Base-by-base conservation (phyloP, 2,888 invertebrate species). In the Nycteola revayana region DNA sequence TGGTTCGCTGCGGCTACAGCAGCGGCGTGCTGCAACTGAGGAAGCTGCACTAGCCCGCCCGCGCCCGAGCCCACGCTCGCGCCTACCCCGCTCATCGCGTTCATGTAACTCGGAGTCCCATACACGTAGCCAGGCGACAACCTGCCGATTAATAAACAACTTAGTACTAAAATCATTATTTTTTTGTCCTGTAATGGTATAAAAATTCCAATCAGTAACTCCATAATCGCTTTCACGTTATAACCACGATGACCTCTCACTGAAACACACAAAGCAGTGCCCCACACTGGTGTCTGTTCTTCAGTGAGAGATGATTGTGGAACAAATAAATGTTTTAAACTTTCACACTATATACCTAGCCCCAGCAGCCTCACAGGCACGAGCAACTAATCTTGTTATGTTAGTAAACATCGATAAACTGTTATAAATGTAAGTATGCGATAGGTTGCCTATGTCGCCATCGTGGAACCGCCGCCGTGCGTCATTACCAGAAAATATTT, bases 1-100 rank as follows among this genome's bases (percentile, higher is more conserved):
- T 95, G 94, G 61, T 93, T 93, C n/a, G 94, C 94, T 0, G 94
- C 94, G 7, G 94, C 94, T 34, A 94, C 90, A 0, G 94, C 94
- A 5, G 94, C 94, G 0, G 94, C 94, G 67, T 93, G 93, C 60
- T 92, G 92, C 61, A 93, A 76, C 65, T 93, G 93, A 14, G 92
- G 93, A 59, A 93, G 82, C 55, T 93, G 93, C 54, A 95, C 91
- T 58, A 93, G 75, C 33, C 94, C 93, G 9, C 93, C 93, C 1
- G 92, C 92, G 9, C 93, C 91, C 3, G 89, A 79, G 29, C 90
- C 83, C 29, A 92, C 90, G 7, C 79, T 82, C 33, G 71, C 79
- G 21, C 80, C 69, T 38, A 84, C 80, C 24, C 85, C 85, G 44
- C 94, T 94, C 60, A 94, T 93, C 60, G 94, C 93, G 70, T 94